Conservation (phyloP, 2,113 vertebrate species). For the Phyllostomus hastatus region DNA sequence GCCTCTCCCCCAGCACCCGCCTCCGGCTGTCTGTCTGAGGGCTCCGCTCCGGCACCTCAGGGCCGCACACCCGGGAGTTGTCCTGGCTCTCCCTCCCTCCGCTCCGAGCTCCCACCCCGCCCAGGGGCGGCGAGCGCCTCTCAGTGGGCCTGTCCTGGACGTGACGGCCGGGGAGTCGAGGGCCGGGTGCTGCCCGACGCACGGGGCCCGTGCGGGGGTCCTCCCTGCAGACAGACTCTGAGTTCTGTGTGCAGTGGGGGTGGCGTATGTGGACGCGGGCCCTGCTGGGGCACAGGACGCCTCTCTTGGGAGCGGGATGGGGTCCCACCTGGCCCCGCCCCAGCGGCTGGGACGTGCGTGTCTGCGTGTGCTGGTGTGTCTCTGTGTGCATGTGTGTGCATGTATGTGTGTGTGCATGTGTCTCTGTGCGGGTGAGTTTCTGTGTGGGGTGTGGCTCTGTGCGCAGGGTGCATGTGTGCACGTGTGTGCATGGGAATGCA, state of each 20-base stretch:
- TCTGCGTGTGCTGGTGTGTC: too few relatives aligned
- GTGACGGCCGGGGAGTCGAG: neutral
- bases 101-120: neutral
- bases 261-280: rapidly evolving
- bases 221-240: neutral
- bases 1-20: neutral
- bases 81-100: neutral
- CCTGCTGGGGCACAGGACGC: rapidly evolving
- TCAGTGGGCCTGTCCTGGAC: neutral
- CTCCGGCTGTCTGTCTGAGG: neutral
- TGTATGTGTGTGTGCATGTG: too few relatives aligned
- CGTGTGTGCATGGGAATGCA: too few relatives aligned
- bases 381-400: neutral
- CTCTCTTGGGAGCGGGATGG: neutral
- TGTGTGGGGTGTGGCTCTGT: too few relatives aligned
- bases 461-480: too few relatives aligned
- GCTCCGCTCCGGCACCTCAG: neutral
- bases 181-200: neutral
- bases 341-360: too few relatives aligned
- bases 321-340: neutral
- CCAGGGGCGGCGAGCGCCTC: too few relatives aligned
- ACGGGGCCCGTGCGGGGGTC: rapidly evolving
- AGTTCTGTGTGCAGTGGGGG: neutral
- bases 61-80: rapidly evolving
- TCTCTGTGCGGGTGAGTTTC: too few relatives aligned